Evolutionary conservation across 23 tunicate genomes (phyloP).

Genomic region (Styela clava): DNA sequence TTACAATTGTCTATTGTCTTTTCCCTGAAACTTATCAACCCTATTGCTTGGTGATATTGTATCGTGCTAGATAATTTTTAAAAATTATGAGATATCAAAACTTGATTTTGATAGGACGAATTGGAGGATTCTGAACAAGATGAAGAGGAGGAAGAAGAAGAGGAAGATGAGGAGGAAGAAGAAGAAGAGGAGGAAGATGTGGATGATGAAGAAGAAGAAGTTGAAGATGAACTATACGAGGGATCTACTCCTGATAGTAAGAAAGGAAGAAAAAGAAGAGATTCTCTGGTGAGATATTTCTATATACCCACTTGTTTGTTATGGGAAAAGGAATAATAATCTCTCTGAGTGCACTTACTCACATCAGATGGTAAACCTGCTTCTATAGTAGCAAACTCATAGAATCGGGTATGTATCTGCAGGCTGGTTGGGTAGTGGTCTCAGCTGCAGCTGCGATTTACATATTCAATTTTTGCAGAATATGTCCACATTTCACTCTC

Average conservation of each 20-base stretch:
- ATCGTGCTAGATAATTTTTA: no score
- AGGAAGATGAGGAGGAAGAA: conserved; percentile 44
- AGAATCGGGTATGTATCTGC: no score
- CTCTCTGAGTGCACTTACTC: neutral
- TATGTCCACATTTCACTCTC: no score
- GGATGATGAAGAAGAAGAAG: conserved; percentile 1
- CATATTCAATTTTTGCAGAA: no score
- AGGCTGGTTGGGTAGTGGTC: no score
- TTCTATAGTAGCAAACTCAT: no score
- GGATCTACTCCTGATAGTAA: neutral
- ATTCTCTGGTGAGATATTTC: neutral
- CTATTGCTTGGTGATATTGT: no score
- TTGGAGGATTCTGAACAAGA: conserved; percentile 21
- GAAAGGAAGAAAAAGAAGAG: conserved; percentile 4
- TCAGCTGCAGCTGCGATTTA: no score
- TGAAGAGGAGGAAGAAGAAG: conserved; percentile 42
- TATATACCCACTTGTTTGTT: neutral
- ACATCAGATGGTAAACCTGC: no score
- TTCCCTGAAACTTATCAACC: no score
- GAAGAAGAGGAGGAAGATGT: conserved; percentile 1
- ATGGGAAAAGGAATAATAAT: neutral
- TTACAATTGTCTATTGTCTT: no score
- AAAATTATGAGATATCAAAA: no score
- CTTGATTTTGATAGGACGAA: neutral
- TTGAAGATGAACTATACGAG: neutral